Evolutionary conservation across 1,140 invertebrate species (phyloP).

Genomic region (Rhopalosiphum padi): DNA sequence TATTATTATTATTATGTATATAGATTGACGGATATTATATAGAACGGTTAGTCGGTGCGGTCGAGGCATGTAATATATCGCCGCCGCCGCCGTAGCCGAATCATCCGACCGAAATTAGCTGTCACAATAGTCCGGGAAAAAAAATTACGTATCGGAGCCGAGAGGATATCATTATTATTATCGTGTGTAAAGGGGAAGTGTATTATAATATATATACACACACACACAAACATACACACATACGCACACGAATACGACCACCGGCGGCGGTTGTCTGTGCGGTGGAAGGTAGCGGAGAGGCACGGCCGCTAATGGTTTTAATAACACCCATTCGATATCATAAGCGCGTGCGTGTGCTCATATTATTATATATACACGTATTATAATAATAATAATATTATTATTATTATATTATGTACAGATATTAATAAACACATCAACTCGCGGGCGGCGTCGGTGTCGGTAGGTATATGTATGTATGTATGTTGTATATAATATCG

Average conservation of each 20-base stretch:
- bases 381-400: conserved; percentile 1
- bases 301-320: conserved; percentile 54
- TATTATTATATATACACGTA: not conserved
- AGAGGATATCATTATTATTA: conserved; percentile 12
- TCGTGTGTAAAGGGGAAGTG: not conserved
- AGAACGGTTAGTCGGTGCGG: not conserved
- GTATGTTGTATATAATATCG: not conserved
- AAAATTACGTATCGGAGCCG: not conserved
- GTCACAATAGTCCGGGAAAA: conserved; percentile 29
- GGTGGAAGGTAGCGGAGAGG: not conserved
- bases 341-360: not conserved
- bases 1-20: not conserved
- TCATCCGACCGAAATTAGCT: conserved; percentile 27
- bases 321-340: conserved; percentile 43
- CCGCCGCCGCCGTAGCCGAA: not conserved
- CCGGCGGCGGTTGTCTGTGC: not conserved
- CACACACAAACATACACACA: not conserved
- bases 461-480: not conserved
- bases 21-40: conserved; percentile 4
- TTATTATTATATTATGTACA: not conserved
- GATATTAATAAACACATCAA: conserved; percentile 40
- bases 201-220: not conserved
- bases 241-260: not conserved
- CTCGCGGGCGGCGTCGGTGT: conserved; percentile 15
- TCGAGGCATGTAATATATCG: not conserved